Evolutionary conservation across 2,888 invertebrate genomes (phyloP), one percentile per base, ranked within the genome.

Genomic region (Eristalinus aeneus): DNA sequence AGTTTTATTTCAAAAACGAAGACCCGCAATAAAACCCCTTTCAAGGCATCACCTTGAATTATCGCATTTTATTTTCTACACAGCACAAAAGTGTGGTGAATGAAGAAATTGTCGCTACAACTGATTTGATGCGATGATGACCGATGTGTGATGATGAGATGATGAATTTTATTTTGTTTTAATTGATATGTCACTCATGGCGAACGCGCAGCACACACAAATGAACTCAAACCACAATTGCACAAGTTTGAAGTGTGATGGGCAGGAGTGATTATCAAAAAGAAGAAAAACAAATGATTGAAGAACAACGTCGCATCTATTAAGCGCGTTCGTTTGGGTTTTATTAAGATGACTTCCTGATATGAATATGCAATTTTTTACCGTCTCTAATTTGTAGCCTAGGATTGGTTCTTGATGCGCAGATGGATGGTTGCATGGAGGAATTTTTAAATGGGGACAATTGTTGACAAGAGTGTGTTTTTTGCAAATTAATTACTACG

Each of bases 131-230:
- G 23, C 63, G 56, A 61, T 64, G 39, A 39, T 39, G 56, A 56
- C 36, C 64, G 60, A 72, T 68, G 64, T 56, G 46, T 56, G 73
- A 54, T 6, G 68, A 34, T 34, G 22, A 36, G 72, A 71, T 77
- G 76, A 53, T 36, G 75, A 64, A 71, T 53, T 69, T 79, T 53
- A 81, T 76, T 72, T 72, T 36, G 72, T 85, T 76, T 85, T 85
- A 85, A 85, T 85, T 80, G 72, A 80, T 85, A 73, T 85, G 85
- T 81, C 81, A 81, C 68, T 85, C 81, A 76, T 34, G 64, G 53
- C 58, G 76, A 56, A 81, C 81, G 73, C 68, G 67, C 63, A 22
- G 39, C 36, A 64, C 64, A 80, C 79, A 84, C 67, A 75, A 75
- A 75, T 73, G 58, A 69, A 72, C 32, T 5, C 74, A 39, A 61